Evolutionary conservation across 1,140 invertebrate genomes (phyloP), one percentile per base, ranked within the genome.

Genomic region (Ericerus pela): DNA sequence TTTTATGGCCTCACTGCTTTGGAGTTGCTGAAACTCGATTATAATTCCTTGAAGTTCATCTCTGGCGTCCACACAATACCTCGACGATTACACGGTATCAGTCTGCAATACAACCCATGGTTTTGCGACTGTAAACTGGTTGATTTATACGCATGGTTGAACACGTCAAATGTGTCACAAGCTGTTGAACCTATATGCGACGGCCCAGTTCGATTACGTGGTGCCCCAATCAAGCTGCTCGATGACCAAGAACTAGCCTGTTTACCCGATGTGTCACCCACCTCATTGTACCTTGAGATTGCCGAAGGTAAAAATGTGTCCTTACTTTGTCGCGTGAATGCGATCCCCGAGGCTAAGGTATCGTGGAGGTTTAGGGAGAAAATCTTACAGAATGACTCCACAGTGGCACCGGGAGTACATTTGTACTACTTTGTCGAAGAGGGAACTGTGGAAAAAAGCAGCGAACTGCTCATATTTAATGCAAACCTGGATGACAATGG

Each of bases 21-120:
- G 43, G 85, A 90, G 69, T 88, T 85, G 80, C 71, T 94, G 11
- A 80, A 84, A 62, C 67, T 93, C 51, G 80, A 89, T 62, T 82
- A 81, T 55, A 94, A 94, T 71, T 76, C 77, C 60, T 73, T 94
- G 55, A 77, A 75, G 18, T 79, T 75, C 61, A 76, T 88, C 58
- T 73, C 77, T 63, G 83, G 82, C 16, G 70, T 72, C 28, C 73
- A 78, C 58, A 79, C 85, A 57, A 72, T 90, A 31, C 82, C 84
- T 1, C 76, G 79, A 55, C 76, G 75, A 41, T 69, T 92, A 31
- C 79, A 85, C 58, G 85, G 82, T 33, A 75, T 91, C 26, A 80
- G 84, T 54, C 70, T 93, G 24, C 82, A 92, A 64, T 81, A 82
- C 63, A 94, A 94, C 73, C 80, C 84, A 41, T 94, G 89, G 89